Percentiles rank a stretch among this genome's conserved stretches.
These are phyloP conservation scores for Scatophagus argus DNA, from an alignment of 2,113 vertebrate species.

Conservation along the genomic window DNA sequence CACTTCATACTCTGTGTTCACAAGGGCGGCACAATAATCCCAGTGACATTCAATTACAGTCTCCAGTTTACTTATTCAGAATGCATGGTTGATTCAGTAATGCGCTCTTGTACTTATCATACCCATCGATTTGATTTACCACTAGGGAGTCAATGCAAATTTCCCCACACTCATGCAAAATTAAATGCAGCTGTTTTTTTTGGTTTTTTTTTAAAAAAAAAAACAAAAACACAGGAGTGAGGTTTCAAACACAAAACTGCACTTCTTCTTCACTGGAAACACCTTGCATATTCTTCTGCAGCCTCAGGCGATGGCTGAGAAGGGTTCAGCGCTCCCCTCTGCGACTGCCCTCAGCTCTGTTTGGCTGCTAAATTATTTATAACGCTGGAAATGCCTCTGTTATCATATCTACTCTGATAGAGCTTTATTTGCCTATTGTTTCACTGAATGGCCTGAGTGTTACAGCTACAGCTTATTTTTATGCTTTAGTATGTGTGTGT, in stretches of 20 bases:
- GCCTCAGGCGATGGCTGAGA: slow-evolving; percentile 71
- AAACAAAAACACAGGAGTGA: slow-evolving; percentile 30
- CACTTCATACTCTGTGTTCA: slow-evolving; percentile 65
- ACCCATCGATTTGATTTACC: slow-evolving; percentile 73
- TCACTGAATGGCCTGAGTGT: slow-evolving; percentile 50
- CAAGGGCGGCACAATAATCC: slow-evolving; percentile 58
- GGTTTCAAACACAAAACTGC: slow-evolving; percentile 45
- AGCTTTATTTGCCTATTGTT: slow-evolving; percentile 66
- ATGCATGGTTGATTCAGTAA: slow-evolving; percentile 68
- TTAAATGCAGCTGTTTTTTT: slow-evolving; percentile 26
- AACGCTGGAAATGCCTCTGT: slow-evolving; percentile 72
- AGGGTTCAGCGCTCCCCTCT: slow-evolving; percentile 59
- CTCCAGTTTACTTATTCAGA: slow-evolving; percentile 67
- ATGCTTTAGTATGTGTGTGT: background rate
- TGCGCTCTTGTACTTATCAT: slow-evolving; percentile 48
- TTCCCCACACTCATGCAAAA: slow-evolving; percentile 54
- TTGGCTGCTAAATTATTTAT: slow-evolving; percentile 83
- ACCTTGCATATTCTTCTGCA: slow-evolving; percentile 64
- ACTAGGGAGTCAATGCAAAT: slow-evolving; percentile 60
- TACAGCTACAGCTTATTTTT: slow-evolving; percentile 35
- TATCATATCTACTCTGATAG: slow-evolving; percentile 65
- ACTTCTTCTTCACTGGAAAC: slow-evolving; percentile 48
- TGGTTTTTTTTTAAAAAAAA: slow-evolving; percentile 7
- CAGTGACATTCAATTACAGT: slow-evolving; percentile 72
- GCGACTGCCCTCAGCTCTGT: slow-evolving; percentile 71